These are phyloP conservation scores for Andrena hattorfiana DNA, from an alignment of 2,888 invertebrate species.

Conservation along the genomic window DNA sequence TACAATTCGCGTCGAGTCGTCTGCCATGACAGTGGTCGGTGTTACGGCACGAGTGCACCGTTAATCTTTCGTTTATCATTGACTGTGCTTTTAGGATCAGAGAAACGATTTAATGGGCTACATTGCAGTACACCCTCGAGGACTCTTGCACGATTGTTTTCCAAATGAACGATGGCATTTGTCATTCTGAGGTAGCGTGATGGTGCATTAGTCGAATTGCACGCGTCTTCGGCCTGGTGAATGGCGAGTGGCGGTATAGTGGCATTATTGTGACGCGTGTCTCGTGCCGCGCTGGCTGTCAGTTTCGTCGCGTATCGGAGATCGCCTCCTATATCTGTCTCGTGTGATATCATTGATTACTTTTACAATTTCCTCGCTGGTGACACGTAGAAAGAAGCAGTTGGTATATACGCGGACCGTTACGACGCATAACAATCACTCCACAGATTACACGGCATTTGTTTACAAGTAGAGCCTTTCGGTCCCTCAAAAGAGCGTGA, in stretches of 20 bases:
- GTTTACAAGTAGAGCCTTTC: constrained; percentile 27
- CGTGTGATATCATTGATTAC: background rate
- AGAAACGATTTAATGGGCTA: constrained; percentile 41
- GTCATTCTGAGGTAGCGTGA: background rate
- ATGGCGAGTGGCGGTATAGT: constrained; percentile 73
- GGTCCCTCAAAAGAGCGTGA: constrained; percentile 12
- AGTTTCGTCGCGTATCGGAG: constrained; percentile 58
- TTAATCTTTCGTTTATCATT: constrained; percentile 48
- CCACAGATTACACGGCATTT: constrained; percentile 5
- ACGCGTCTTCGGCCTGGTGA: constrained; percentile 63
- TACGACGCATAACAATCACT: constrained; percentile 2
- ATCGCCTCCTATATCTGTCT: constrained; percentile 28
- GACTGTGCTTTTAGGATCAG: constrained; percentile 25
- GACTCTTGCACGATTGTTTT: constrained; percentile 7
- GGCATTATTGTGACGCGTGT: constrained; percentile 77
- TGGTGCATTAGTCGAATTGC: constrained; percentile 10
- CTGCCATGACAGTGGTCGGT: constrained; percentile 77
- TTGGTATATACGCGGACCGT: background rate
- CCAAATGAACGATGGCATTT: constrained; percentile 11
- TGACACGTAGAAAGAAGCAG: background rate
- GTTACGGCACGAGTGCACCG: constrained; percentile 64
- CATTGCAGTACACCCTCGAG: background rate
- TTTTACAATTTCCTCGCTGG: background rate
- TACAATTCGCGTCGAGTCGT: constrained; percentile 89
- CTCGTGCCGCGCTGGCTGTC: constrained; percentile 74